These are phyloP conservation scores for Drosophila phalerata DNA, from an alignment of 2,888 invertebrate genomes.

Conservation along the genomic window DNA sequence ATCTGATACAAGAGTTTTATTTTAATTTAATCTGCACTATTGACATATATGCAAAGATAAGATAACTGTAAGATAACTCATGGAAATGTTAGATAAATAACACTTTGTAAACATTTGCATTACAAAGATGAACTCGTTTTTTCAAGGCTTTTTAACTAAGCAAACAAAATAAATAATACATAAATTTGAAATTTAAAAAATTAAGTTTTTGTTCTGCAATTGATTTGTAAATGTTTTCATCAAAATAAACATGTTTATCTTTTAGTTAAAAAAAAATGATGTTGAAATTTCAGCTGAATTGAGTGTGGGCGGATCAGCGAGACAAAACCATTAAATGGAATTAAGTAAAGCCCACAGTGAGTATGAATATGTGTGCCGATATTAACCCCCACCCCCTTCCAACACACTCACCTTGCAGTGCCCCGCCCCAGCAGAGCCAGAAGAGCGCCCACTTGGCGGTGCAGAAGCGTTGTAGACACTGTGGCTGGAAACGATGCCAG, in stretches of 20 bases:
- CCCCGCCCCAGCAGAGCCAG: conserved; percentile 93
- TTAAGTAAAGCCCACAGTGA: conserved; percentile 50
- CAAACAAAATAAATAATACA: conserved; percentile 1
- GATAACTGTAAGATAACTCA: conserved; percentile 13
- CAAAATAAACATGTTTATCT: conserved; percentile 1
- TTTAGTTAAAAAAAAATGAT: conserved; percentile 1
- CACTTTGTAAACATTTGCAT: neutral
- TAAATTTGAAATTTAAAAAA: neutral
- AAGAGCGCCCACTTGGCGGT: conserved; percentile 92
- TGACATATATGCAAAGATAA: conserved; percentile 13
- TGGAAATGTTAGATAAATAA: neutral
- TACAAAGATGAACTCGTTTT: conserved; percentile 8
- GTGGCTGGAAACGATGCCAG: conserved; percentile 89
- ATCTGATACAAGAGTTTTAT: conserved; percentile 5
- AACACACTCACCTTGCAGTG: conserved; percentile 89
- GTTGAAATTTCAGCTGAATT: conserved; percentile 18
- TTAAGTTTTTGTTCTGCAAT: neutral
- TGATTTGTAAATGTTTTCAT: neutral
- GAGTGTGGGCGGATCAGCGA: conserved; percentile 50
- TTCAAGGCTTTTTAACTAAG: neutral
- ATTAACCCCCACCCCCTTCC: neutral
- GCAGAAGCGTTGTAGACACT: conserved; percentile 89
- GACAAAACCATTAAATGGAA: conserved; percentile 52
- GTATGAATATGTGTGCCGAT: conserved; percentile 8
- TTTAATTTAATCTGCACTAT: conserved; percentile 12